Evolutionary conservation across 2,797 vertebrate genomes (phyloP).

Genomic region (Lutjanus argentimaculatus): DNA sequence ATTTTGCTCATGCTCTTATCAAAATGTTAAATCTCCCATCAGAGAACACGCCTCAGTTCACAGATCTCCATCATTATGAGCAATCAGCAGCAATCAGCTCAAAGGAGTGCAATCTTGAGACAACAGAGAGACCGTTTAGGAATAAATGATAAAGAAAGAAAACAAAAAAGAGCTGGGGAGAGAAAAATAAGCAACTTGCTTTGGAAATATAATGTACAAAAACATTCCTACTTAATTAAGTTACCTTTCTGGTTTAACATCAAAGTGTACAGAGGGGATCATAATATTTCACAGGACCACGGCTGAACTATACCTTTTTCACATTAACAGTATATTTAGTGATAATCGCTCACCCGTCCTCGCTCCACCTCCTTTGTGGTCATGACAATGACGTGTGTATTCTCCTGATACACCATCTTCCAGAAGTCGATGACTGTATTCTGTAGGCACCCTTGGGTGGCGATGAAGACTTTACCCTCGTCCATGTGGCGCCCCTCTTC

Average conservation of each 20-base stretch:
- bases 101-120: neutral
- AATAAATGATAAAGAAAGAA: neutral
- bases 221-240: neutral
- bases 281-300: neutral
- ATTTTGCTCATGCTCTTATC: neutral
- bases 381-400: constrained; percentile 92
- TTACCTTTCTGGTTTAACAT: neutral
- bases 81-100: constrained; percentile 21
- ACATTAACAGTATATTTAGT: neutral
- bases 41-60: neutral
- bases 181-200: neutral
- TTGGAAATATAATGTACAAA: neutral
- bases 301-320: neutral
- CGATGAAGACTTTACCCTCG: constrained; percentile 90
- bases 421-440: constrained; percentile 91
- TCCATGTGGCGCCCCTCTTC: constrained; percentile 87
- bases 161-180: neutral
- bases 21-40: neutral
- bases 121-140: neutral
- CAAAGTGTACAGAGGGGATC: neutral
- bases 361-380: constrained; percentile 92
- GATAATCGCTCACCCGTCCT: constrained; percentile 85
- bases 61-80: constrained; percentile 4
- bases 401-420: constrained; percentile 94
- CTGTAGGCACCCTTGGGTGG: constrained; percentile 93